These are phyloP conservation scores for Caenorhabditis panamensis DNA, from an alignment of 2,888 invertebrate species.

Conservation along the genomic window DNA sequence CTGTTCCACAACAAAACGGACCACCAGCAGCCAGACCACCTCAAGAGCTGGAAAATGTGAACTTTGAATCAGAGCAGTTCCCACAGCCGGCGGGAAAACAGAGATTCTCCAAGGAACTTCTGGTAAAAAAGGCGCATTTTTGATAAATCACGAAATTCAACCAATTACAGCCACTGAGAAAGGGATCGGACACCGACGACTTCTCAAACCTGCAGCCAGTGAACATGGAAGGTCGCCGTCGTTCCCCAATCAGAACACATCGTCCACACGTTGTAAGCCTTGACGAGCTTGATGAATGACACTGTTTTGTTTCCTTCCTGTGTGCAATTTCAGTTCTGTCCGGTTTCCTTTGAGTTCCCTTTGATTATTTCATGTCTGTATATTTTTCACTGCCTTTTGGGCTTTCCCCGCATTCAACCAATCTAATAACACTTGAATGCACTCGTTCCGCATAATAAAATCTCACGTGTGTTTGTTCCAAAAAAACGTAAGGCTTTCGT, in stretches of 20 bases:
- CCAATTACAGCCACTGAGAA: conserved; percentile 60
- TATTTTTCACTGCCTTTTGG: conserved; percentile 12
- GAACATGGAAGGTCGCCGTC: conserved; percentile 65
- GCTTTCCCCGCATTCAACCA: conserved; percentile 8
- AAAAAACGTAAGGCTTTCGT: conserved; percentile 18
- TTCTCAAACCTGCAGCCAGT: conserved; percentile 61
- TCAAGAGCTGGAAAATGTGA: conserved; percentile 32
- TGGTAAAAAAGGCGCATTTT: too few species aligned
- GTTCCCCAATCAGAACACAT: conserved; percentile 69
- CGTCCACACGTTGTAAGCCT: conserved; percentile 74
- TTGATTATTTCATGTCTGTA: conserved; percentile 16
- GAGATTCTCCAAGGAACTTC: conserved; percentile 66
- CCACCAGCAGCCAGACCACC: conserved; percentile 60
- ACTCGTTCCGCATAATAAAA: conserved; percentile 52
- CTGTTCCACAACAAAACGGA: conserved; percentile 32
- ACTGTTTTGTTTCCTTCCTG: conserved; percentile 8
- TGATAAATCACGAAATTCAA: too few species aligned
- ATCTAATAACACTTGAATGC: conserved; percentile 43
- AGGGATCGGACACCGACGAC: conserved; percentile 41
- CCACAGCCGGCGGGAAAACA: conserved; percentile 57
- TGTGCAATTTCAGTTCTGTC: conserved; percentile 24
- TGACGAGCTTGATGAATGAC: conserved; percentile 57
- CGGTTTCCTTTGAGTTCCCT: conserved; percentile 16
- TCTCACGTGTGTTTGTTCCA: conserved; percentile 41
- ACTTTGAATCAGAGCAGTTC: conserved; percentile 50